Conservation (phyloP, 2,797 vertebrate species). For the Girardinus metallicus region DNA sequence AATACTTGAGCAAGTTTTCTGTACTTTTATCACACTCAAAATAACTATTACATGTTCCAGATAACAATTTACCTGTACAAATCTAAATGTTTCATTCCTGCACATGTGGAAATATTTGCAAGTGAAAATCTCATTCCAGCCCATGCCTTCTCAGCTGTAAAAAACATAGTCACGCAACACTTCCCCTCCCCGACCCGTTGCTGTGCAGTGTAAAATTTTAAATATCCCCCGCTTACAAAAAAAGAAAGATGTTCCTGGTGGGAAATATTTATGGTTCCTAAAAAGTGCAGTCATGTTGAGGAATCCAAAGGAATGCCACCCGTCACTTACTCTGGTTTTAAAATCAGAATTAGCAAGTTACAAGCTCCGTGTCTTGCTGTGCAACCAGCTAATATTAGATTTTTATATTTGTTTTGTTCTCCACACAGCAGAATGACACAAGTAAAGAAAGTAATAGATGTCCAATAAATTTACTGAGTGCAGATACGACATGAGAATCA, state of each 20-base stretch:
- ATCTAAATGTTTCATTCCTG: background rate
- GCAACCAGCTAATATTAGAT: background rate
- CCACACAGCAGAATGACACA: background rate
- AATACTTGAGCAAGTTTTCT: background rate
- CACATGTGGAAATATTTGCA: background rate
- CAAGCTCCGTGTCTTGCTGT: background rate
- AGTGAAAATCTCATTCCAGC: background rate
- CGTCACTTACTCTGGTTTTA: background rate
- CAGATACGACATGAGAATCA: background rate
- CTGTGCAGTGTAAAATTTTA: background rate
- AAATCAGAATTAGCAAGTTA: background rate
- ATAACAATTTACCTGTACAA: background rate
- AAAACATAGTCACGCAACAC: background rate
- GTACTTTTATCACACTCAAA: background rate
- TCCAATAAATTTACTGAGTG: too few relatives aligned
- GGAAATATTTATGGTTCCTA: background rate
- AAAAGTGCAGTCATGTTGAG: background rate
- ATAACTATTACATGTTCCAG: background rate
- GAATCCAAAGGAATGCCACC: background rate
- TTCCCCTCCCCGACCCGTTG: background rate
- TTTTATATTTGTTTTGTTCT: background rate
- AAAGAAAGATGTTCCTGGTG: background rate
- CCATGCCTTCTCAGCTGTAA: background rate
- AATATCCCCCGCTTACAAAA: background rate
- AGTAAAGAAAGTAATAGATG: background rate